Evolutionary conservation across 2,113 vertebrate genomes (phyloP).

Genomic region (Poicephalus gulielmi): DNA sequence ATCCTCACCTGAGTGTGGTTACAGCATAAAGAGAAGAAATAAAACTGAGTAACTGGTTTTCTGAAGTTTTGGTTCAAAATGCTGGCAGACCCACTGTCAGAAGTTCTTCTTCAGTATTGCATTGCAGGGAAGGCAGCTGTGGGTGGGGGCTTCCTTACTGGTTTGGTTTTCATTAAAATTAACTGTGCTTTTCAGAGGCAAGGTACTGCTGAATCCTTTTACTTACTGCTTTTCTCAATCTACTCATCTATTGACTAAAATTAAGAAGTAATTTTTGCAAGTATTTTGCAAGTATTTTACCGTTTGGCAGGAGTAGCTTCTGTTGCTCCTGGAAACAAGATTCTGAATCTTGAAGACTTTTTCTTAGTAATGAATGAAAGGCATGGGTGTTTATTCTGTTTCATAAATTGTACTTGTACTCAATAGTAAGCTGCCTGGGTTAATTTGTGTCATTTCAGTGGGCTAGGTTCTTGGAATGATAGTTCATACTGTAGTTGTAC

Average conservation of each 20-base stretch:
- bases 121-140: not conserved
- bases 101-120: not conserved
- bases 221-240: not conserved
- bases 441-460: not conserved
- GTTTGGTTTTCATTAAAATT: not conserved
- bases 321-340: not conserved
- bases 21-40: not conserved
- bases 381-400: not conserved
- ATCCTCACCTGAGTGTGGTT: not conserved
- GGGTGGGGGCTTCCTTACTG: not conserved
- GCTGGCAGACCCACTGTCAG: not conserved
- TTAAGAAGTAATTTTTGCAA: not conserved
- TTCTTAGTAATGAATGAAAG: not conserved
- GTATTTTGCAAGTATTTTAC: too few species aligned
- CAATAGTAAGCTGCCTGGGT: not conserved
- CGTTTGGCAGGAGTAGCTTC: not conserved
- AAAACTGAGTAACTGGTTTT: not conserved
- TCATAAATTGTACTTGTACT: not conserved
- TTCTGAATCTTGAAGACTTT: not conserved
- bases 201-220: not conserved
- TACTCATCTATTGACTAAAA: not conserved
- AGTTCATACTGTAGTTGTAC: not conserved
- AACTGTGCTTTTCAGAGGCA: not conserved
- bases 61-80: not conserved
- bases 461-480: not conserved